Base-by-base conservation (phyloP, 1,140 invertebrate genomes). In the Lordiphosa stackelbergi region DNA sequence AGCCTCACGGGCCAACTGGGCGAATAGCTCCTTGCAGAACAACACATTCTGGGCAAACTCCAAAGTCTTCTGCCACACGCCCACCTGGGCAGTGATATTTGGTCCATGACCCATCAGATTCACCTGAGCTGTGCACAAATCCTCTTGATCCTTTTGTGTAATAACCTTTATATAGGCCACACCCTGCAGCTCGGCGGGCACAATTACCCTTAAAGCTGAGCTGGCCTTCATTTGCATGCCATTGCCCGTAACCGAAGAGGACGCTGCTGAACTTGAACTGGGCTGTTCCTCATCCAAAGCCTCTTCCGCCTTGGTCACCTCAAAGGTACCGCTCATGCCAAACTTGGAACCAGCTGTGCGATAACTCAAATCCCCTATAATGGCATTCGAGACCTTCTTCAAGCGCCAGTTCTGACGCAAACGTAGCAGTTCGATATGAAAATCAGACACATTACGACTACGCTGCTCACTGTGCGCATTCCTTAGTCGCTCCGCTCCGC, bases 21-120 rank as follows among this genome's bases (percentile, higher is more conserved):
- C 95, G 86, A 99, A 98, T 2, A 99, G 88, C 89, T 99, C 97
- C 89, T 98, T 98, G 88, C 97, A 99, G 88, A 98, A 99, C 3
- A 98, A 88, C 28, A 98, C 97, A 89, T 98, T 99, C 85, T 99
- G 97, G 0, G 97, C 97, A 2, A 95, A 95, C 88, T 99, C 97
- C 5, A 99, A 88, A 85, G 96, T 96, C 72, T 96, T 94, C 73
- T 98, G 96, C 97, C 97, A 99, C 0, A 93, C 90, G n/a, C 91
- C 92, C 4, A 70, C 70, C 40, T 91, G 92, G 16, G 92, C 92
- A 0, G 93, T 90, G 7, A 93, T 92, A 28, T 92, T 92, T 0
- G 91, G 90, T 57, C 89, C 90, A 36, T 90, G 78, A 2, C 92
- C 92, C 19, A 94, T 90, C 1, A 94, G 88, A 85, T 92, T 94